Percentiles rank a stretch among this genome's conserved stretches.
phyloP scores from a whole-genome alignment of 2,888 invertebrate genomes.

The Lampropteryx suffumata region DNA sequence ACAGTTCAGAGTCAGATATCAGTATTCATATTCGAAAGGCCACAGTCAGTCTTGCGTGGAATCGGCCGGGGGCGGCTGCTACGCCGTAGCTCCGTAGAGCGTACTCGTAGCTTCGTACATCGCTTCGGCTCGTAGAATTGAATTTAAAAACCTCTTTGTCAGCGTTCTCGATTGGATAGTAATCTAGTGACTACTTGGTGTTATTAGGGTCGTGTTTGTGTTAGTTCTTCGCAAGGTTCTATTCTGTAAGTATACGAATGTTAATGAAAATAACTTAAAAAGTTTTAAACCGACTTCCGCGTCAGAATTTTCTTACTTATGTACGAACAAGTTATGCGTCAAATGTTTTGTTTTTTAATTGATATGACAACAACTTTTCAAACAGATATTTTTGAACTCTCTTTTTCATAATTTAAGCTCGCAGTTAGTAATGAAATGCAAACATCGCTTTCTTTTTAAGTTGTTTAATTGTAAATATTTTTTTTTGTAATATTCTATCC shows the following conservation, averaged over 20 bases:
- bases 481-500: too few relatives aligned
- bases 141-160: slow-evolving; percentile 39
- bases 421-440: too few relatives aligned
- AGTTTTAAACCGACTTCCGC: too few relatives aligned
- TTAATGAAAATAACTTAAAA: too few relatives aligned
- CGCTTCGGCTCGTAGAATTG: slow-evolving; percentile 36
- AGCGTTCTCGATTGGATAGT: slow-evolving; percentile 24
- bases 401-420: too few relatives aligned
- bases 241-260: slow-evolving; percentile 6
- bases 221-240: slow-evolving; percentile 7
- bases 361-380: too few relatives aligned
- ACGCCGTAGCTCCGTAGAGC: slow-evolving; percentile 48
- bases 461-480: too few relatives aligned
- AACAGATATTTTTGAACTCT: too few relatives aligned
- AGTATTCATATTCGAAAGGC: slow-evolving; percentile 26
- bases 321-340: too few relatives aligned
- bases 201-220: slow-evolving; percentile 19
- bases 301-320: too few relatives aligned
- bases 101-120: slow-evolving; percentile 30
- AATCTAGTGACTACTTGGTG: slow-evolving; percentile 24
- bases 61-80: slow-evolving; percentile 55
- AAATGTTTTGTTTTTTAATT: too few relatives aligned
- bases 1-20: slow-evolving; percentile 26
- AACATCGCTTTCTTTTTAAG: too few relatives aligned
- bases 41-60: slow-evolving; percentile 54